Percentiles rank a stretch among this genome's conserved stretches.
Conservation (phyloP, 2,888 invertebrate species). For the Cerastoderma edule region DNA sequence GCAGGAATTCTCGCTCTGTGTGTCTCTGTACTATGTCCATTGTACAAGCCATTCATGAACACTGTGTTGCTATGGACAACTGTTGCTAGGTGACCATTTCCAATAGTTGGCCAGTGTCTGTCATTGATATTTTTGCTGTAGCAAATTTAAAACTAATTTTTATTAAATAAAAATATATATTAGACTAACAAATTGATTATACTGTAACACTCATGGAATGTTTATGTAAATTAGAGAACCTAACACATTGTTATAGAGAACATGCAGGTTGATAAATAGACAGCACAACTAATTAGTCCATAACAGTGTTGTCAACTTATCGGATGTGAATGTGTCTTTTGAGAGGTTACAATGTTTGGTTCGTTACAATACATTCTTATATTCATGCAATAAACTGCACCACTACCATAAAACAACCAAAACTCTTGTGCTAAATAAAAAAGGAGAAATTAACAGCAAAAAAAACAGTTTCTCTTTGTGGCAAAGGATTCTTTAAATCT, state of each 20-base stretch:
- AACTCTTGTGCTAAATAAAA: too few species aligned
- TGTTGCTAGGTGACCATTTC: slow-evolving; percentile 81
- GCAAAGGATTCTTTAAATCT: too few species aligned
- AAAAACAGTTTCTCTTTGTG: too few species aligned
- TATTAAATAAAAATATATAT: not conserved
- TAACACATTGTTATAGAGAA: not conserved
- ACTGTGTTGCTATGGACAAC: slow-evolving; percentile 75
- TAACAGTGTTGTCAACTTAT: too few species aligned
- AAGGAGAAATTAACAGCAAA: too few species aligned
- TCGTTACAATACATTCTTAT: too few species aligned
- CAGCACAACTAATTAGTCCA: too few species aligned
- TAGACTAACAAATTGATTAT: not conserved
- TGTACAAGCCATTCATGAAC: slow-evolving; percentile 81
- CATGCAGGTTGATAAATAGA: not conserved
- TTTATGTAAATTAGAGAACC: not conserved
- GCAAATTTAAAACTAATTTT: not conserved
- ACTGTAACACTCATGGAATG: not conserved
- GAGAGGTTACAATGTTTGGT: too few species aligned
- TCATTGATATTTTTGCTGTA: slow-evolving; percentile 43
- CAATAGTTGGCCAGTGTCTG: slow-evolving; percentile 67
- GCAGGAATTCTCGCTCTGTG: slow-evolving; percentile 82
- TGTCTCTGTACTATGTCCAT: slow-evolving; percentile 73
- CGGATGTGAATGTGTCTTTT: too few species aligned
- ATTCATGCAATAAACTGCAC: too few species aligned
- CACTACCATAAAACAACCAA: too few species aligned